These are phyloP conservation scores for Cydia splendana DNA, from an alignment of 1,140 invertebrate species.

Conservation along the genomic window DNA sequence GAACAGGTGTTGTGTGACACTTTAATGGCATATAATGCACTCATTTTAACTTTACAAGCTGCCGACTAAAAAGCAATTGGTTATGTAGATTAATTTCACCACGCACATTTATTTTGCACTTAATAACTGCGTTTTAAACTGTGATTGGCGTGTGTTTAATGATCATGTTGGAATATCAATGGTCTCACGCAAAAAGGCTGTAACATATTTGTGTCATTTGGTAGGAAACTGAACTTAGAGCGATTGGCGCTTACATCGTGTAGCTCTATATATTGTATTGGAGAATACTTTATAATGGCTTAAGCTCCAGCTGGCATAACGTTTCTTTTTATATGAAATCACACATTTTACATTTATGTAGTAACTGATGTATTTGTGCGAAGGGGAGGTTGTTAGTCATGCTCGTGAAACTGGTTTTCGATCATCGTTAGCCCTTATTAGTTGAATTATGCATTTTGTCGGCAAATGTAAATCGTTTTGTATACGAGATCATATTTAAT, in stretches of 20 bases:
- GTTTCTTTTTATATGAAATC: not conserved
- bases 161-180: not conserved
- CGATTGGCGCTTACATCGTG: not conserved
- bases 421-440: too few relatives aligned
- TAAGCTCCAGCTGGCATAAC: not conserved
- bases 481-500: too few relatives aligned
- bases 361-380: too few relatives aligned
- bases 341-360: too few relatives aligned
- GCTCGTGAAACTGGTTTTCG: too few relatives aligned
- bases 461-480: too few relatives aligned
- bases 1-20: slow-evolving; percentile 18
- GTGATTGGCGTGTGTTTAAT: slow-evolving; percentile 2
- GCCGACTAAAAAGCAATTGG: slow-evolving; percentile 8
- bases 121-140: not conserved
- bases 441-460: too few relatives aligned
- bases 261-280: not conserved
- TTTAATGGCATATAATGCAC: slow-evolving; percentile 26
- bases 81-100: slow-evolving; percentile 13
- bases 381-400: too few relatives aligned
- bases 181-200: not conserved
- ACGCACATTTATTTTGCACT: slow-evolving; percentile 1
- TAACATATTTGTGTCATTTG: not conserved
- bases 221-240: not conserved
- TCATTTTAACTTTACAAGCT: slow-evolving; percentile 21
- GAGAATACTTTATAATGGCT: not conserved